These are phyloP conservation scores for Pseudomyrmex concolor DNA, from an alignment of 1,140 invertebrate genomes.

Conservation along the genomic window DNA sequence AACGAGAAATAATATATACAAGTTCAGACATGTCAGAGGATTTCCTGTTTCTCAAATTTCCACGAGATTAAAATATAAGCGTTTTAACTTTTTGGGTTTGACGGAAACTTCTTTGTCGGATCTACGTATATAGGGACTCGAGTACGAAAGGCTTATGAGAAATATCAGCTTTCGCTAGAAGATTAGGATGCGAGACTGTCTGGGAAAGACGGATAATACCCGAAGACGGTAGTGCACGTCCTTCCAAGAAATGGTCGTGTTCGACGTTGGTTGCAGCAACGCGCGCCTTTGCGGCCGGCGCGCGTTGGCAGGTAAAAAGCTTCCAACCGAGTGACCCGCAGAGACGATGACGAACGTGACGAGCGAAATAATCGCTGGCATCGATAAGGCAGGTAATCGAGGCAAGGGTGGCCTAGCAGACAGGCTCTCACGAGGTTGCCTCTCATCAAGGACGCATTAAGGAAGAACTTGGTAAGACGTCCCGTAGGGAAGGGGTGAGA, in stretches of 20 bases:
- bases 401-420: slow-evolving; percentile 5
- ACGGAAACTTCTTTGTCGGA: not conserved
- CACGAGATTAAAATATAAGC: slow-evolving; percentile 12
- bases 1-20: too few species aligned
- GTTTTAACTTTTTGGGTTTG: not conserved
- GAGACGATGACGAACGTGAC: slow-evolving; percentile 74
- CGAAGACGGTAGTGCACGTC: slow-evolving; percentile 33
- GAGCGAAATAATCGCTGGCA: slow-evolving; percentile 73
- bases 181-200: slow-evolving; percentile 27
- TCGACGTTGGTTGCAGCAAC: slow-evolving; percentile 48
- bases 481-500: slow-evolving; percentile 73
- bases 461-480: slow-evolving; percentile 66
- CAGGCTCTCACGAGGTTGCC: slow-evolving; percentile 58
- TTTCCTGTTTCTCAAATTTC: slow-evolving; percentile 1
- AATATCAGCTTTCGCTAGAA: slow-evolving; percentile 61
- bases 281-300: slow-evolving; percentile 46
- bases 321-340: slow-evolving; percentile 70
- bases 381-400: slow-evolving; percentile 71
- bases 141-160: not conserved
- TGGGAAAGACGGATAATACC: slow-evolving; percentile 16
- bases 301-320: slow-evolving; percentile 65
- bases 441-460: slow-evolving; percentile 74
- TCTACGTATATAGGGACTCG: not conserved
- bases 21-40: too few species aligned
- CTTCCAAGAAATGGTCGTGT: slow-evolving; percentile 50